Conservation (phyloP, 2,888 invertebrate species). For the Hanleya hanleyi region DNA sequence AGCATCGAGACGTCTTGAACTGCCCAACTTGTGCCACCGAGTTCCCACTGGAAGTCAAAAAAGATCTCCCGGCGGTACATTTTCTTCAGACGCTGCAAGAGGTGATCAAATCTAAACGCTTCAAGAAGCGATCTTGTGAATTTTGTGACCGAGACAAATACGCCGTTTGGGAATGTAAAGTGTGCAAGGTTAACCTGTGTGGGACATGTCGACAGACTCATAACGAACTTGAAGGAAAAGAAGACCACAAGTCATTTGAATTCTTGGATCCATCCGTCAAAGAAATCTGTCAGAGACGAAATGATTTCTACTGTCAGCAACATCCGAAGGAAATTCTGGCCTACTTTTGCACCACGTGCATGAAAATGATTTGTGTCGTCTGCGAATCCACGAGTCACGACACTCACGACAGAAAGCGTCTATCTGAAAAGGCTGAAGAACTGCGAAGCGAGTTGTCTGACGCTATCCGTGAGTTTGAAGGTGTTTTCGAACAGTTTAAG, state of each 20-base stretch:
- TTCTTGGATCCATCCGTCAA: background rate
- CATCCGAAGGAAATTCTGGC: background rate
- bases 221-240: background rate
- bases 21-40: background rate
- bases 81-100: constrained; percentile 3
- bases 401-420: background rate
- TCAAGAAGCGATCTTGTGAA: background rate
- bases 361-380: background rate
- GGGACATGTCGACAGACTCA: background rate
- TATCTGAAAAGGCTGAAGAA: background rate
- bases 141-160: background rate
- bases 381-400: background rate
- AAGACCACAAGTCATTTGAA: background rate
- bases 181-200: background rate
- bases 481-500: background rate
- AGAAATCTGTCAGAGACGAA: background rate
- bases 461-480: background rate
- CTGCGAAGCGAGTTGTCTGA: background rate
- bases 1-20: background rate
- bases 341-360: background rate
- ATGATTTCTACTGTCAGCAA: background rate
- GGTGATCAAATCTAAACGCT: constrained; percentile 4
- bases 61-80: background rate
- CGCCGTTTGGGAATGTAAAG: background rate
- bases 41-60: background rate